phyloP scores from a whole-genome alignment of 2,888 invertebrate genomes.

The Andricus quercusramuli region DNA sequence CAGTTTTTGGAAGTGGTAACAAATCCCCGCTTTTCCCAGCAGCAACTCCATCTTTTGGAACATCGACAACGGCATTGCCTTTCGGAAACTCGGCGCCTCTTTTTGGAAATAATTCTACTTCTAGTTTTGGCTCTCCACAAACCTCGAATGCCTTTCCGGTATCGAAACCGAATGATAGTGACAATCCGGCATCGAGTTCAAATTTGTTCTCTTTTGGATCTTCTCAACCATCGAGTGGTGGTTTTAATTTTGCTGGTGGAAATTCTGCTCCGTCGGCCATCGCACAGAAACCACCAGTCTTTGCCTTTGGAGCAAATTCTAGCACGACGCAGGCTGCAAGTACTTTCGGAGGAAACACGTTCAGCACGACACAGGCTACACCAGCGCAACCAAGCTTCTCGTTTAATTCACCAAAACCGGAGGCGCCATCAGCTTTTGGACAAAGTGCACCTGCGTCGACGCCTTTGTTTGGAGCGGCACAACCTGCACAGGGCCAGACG shows the following conservation, averaged over 20 bases:
- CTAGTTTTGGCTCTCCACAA: slow-evolving; percentile 58
- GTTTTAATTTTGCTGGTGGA: slow-evolving; percentile 65
- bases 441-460: slow-evolving; percentile 58
- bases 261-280: slow-evolving; percentile 51
- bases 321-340: slow-evolving; percentile 52
- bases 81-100: slow-evolving; percentile 53
- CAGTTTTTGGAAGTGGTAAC: slow-evolving; percentile 53
- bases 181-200: slow-evolving; percentile 45
- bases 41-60: slow-evolving; percentile 50
- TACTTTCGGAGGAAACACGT: slow-evolving; percentile 64
- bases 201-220: slow-evolving; percentile 69
- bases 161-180: slow-evolving; percentile 57
- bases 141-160: slow-evolving; percentile 60
- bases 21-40: slow-evolving; percentile 59
- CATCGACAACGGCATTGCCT: slow-evolving; percentile 47
- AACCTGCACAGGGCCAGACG: slow-evolving; percentile 24
- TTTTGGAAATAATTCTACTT: slow-evolving; percentile 59
- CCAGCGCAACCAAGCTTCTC: slow-evolving; percentile 59
- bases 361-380: slow-evolving; percentile 57
- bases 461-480: slow-evolving; percentile 67
- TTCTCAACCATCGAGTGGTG: slow-evolving; percentile 53
- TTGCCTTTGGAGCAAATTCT: slow-evolving; percentile 63
- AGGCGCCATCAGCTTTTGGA: slow-evolving; percentile 63
- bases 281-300: slow-evolving; percentile 58
- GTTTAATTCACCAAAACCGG: slow-evolving; percentile 69